Percentiles rank a stretch among this genome's conserved stretches.
Conservation (phyloP, 2,113 vertebrate species). For the Alethe diademata region DNA sequence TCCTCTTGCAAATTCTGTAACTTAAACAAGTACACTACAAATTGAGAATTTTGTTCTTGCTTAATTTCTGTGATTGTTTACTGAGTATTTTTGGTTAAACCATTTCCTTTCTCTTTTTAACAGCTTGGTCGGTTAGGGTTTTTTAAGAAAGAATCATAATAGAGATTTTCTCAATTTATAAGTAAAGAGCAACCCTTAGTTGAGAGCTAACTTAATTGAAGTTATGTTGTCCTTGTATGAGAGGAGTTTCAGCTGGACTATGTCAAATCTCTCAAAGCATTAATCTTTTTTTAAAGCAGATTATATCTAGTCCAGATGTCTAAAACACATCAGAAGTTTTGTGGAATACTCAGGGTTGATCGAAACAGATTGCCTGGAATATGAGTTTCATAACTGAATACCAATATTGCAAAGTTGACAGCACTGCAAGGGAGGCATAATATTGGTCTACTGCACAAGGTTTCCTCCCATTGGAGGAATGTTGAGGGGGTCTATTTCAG, state of each 20-base stretch:
- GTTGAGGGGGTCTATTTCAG: background rate
- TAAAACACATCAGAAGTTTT: background rate
- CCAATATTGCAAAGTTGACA: background rate
- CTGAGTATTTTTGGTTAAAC: background rate
- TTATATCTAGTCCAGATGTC: background rate
- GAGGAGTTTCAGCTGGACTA: background rate
- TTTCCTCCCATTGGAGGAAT: background rate
- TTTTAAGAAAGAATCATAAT: background rate
- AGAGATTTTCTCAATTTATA: background rate
- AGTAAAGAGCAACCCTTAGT: background rate
- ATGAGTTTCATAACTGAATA: background rate
- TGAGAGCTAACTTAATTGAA: background rate
- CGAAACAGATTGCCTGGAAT: background rate
- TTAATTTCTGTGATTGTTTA: background rate
- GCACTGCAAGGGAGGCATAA: background rate
- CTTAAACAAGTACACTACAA: background rate
- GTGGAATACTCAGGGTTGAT: background rate
- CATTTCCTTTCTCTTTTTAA: background rate
- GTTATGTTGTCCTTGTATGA: background rate
- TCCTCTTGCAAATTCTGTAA: background rate
- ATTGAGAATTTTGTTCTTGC: background rate
- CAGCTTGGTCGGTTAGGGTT: background rate
- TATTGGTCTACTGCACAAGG: background rate
- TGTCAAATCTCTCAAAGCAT: background rate
- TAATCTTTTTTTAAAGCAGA: background rate